Conservation (phyloP, 2,888 invertebrate genomes). For the Patella pellucida region DNA sequence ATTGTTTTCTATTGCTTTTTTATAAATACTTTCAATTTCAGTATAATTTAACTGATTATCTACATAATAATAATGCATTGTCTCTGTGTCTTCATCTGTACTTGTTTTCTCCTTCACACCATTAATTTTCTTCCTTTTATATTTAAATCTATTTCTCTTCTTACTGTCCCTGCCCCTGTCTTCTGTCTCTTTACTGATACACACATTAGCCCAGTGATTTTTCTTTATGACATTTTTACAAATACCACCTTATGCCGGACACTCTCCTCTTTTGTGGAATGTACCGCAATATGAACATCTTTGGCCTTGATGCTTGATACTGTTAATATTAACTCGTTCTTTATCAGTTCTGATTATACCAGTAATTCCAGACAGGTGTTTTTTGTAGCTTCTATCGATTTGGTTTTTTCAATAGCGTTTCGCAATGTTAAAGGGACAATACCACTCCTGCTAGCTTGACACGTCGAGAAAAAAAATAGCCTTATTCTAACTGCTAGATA, state of each 20-base stretch:
- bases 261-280: not conserved
- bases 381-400: not conserved
- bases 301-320: not conserved
- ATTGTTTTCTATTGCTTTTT: not conserved
- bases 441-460: no score
- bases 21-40: not conserved
- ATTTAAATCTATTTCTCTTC: no score
- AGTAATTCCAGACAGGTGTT: not conserved
- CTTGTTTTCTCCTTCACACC: no score
- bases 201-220: not conserved
- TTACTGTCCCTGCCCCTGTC: no score
- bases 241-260: not conserved
- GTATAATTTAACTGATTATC: not conserved
- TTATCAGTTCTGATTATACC: not conserved
- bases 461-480: no score
- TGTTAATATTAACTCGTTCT: not conserved
- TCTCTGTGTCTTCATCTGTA: not conserved
- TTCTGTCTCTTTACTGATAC: no score
- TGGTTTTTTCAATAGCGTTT: not conserved
- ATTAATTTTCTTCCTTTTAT: no score
- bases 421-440: no score
- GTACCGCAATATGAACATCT: slow-evolving; percentile 3
- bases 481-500: no score
- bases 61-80: not conserved
- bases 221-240: not conserved